Evolutionary conservation across 1,140 invertebrate genomes (phyloP), one percentile per base, ranked within the genome.

Genomic region (Pseudobourletiella spinata): DNA sequence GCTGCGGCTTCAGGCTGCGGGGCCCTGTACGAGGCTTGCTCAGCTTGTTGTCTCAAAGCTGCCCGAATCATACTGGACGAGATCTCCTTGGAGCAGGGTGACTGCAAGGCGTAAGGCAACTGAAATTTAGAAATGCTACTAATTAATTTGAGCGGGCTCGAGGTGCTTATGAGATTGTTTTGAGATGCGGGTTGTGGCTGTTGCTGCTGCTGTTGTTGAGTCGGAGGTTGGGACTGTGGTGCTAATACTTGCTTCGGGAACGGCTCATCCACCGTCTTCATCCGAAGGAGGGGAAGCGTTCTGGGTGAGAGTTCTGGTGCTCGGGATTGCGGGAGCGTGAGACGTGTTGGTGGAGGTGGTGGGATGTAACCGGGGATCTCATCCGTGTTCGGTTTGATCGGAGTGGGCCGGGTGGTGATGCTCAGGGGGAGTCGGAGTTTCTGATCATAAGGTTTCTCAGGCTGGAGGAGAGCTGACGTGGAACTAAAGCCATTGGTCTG

Each of bases 251-350:
- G 29, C 50, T 52, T 57, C 2, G 64, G 64, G 35, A 61, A 65
- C 2, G 64, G 64, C 22, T 65, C 64, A 52, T 65, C 59, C 15
- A 43, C 48, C 18, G 54, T 52, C 24, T 59, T 64, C 18, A 61
- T 14, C 11, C 54, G 29, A 22, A 65, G 30, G 0, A 52, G 1
- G 3, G 54, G 60, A 39, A 57, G 32, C 3, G 35, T 39, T 44
- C 35, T 42, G 24, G 58, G 46, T 18, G 32, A 35, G 2, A 50
- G 44, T 3, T 30, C 20, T 24, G 25, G 29, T 18, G 25, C 15
- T 18, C 20, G n/a, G 2, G 43, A 14, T 28, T n/a, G 20, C n/a
- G 35, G 16, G 28, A n/a, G 1, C 25, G 52, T 44, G 18, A 50
- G 25, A 35, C 16, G 16, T 24, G n/a, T 25, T 16, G n/a, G 0